phyloP scores from a whole-genome alignment of 2,113 vertebrate species.

The Anolis sagrei region DNA sequence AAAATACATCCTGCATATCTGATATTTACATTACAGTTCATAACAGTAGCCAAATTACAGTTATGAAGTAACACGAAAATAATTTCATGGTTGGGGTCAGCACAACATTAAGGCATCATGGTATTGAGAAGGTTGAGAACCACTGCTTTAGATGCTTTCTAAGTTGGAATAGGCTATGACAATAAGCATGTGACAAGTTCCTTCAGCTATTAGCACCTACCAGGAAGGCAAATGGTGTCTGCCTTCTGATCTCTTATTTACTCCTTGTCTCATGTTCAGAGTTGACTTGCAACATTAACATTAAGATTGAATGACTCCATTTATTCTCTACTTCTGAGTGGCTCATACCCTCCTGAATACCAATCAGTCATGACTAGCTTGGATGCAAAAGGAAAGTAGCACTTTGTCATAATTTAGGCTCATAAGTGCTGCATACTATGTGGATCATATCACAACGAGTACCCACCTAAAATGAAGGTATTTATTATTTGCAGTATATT shows the following conservation, averaged over 20 bases:
- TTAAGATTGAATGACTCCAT: slow-evolving; percentile 1
- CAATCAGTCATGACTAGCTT: neutral
- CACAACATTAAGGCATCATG: no score
- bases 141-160: slow-evolving; percentile 31
- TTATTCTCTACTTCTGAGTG: neutral
- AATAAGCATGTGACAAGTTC: slow-evolving; percentile 24
- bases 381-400: neutral
- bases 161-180: neutral
- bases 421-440: neutral
- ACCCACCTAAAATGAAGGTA: neutral
- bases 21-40: no score
- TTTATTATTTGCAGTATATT: neutral
- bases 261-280: slow-evolving; percentile 5
- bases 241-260: neutral
- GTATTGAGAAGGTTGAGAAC: no score
- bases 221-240: neutral
- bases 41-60: no score
- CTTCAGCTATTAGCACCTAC: neutral
- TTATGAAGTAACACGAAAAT: no score
- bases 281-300: neutral
- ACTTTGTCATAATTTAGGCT: slow-evolving; percentile 22
- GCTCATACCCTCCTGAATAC: neutral
- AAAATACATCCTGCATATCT: no score
- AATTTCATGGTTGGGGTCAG: no score
- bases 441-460: neutral